Evolutionary conservation across 2,113 vertebrate species (phyloP).

Genomic region (Ammospiza caudacuta): DNA sequence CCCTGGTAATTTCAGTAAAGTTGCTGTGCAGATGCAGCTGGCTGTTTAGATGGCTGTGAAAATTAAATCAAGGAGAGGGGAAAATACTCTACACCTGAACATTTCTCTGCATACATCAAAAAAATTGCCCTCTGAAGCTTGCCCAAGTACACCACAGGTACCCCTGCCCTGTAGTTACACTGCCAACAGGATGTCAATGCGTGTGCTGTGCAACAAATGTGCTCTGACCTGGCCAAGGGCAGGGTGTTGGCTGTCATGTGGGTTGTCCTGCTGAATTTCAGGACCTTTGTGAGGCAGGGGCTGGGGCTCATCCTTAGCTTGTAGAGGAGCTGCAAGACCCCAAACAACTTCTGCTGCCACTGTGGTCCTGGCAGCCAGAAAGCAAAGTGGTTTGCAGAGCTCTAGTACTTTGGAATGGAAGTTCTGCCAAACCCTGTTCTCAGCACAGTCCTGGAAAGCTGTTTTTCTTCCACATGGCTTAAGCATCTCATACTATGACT

Average conservation of each 20-base stretch:
- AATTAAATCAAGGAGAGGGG: neutral
- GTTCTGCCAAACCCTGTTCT: neutral
- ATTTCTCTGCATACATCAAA: neutral
- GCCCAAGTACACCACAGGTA: neutral
- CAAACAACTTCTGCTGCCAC: neutral
- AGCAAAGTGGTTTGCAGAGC: neutral
- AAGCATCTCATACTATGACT: neutral
- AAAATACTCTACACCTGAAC: neutral
- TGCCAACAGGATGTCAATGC: neutral
- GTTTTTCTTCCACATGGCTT: neutral
- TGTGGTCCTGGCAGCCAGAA: neutral
- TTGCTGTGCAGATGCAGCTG: neutral
- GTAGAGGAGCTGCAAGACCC: neutral
- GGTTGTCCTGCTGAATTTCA: neutral
- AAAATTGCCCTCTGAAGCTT: neutral
- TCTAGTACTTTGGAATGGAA: neutral
- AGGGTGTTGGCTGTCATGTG: fast-evolving
- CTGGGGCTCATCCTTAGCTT: neutral
- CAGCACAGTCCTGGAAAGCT: neutral
- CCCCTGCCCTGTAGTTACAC: neutral
- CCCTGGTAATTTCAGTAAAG: conserved; percentile 35
- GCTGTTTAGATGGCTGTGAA: neutral
- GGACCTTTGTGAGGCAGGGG: neutral
- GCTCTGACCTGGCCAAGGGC: neutral
- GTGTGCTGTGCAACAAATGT: fast-evolving